Conservation (phyloP, 2,888 invertebrate species). For the Volucella inanis region DNA sequence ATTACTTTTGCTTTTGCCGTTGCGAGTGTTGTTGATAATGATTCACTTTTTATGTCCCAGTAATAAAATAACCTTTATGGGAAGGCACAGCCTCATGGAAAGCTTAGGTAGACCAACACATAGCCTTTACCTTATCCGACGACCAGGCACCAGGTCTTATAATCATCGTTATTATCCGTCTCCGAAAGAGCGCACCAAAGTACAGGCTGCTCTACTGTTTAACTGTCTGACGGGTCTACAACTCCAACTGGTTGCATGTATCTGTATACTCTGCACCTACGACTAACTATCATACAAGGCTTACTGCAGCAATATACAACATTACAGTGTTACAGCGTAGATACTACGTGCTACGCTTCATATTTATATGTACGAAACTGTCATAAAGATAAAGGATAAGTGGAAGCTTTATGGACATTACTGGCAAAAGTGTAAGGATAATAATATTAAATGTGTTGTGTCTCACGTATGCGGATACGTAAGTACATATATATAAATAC, state of each 20-base stretch:
- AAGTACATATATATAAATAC: no score
- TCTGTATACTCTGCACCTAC: slow-evolving; percentile 25
- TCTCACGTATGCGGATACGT: slow-evolving; percentile 27
- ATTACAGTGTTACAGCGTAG: neutral
- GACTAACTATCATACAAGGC: neutral
- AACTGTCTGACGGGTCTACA: slow-evolving; percentile 9
- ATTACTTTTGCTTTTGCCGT: slow-evolving; percentile 17
- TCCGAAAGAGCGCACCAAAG: slow-evolving; percentile 13
- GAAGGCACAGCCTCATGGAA: slow-evolving; percentile 9
- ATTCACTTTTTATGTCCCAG: slow-evolving; percentile 49
- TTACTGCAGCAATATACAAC: slow-evolving; percentile 15
- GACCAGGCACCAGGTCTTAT: slow-evolving; percentile 37
- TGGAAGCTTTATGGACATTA: slow-evolving; percentile 72
- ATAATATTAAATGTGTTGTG: slow-evolving; percentile 71
- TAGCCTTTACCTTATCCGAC: slow-evolving; percentile 19
- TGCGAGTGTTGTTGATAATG: slow-evolving; percentile 53
- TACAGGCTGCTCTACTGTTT: slow-evolving; percentile 41
- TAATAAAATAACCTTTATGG: slow-evolving; percentile 49
- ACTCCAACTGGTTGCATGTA: slow-evolving; percentile 1
- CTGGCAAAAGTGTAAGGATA: slow-evolving; percentile 73
- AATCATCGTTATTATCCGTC: slow-evolving; percentile 67
- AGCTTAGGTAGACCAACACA: slow-evolving; percentile 18
- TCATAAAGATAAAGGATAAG: slow-evolving; percentile 74
- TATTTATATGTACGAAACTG: slow-evolving; percentile 63
- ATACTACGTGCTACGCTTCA: slow-evolving; percentile 41